These are phyloP conservation scores for Trachelus tabidus DNA, from an alignment of 2,888 invertebrate species.

Conservation along the genomic window DNA sequence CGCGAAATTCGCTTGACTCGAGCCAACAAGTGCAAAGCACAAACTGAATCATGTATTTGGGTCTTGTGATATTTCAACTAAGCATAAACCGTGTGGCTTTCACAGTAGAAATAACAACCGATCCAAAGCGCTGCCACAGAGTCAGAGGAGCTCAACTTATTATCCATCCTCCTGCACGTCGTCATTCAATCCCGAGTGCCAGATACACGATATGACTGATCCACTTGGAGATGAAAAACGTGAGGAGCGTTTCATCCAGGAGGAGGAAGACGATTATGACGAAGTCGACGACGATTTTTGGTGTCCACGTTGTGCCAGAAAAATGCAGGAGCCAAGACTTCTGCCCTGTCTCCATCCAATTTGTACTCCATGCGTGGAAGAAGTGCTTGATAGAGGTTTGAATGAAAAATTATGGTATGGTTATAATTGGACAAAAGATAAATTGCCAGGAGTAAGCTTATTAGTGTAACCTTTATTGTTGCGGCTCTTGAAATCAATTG, in stretches of 20 bases:
- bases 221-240: neutral
- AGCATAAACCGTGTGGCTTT: neutral
- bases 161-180: neutral
- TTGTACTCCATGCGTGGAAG: constrained; percentile 51
- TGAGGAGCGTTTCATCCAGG: neutral
- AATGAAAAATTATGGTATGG: neutral
- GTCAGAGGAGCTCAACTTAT: constrained; percentile 2
- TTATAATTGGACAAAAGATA: neutral
- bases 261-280: neutral
- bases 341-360: constrained; percentile 58
- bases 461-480: neutral
- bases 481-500: neutral
- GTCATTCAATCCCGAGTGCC: neutral
- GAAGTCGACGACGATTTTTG: constrained; percentile 27
- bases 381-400: constrained; percentile 22
- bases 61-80: neutral
- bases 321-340: constrained; percentile 58
- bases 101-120: neutral
- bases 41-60: neutral
- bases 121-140: neutral
- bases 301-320: constrained; percentile 54
- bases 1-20: neutral
- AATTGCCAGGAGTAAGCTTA: neutral
- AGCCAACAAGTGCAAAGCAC: neutral
- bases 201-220: neutral